phyloP scores from a whole-genome alignment of 2,888 invertebrate genomes.

The Pediacus dermestoides region DNA sequence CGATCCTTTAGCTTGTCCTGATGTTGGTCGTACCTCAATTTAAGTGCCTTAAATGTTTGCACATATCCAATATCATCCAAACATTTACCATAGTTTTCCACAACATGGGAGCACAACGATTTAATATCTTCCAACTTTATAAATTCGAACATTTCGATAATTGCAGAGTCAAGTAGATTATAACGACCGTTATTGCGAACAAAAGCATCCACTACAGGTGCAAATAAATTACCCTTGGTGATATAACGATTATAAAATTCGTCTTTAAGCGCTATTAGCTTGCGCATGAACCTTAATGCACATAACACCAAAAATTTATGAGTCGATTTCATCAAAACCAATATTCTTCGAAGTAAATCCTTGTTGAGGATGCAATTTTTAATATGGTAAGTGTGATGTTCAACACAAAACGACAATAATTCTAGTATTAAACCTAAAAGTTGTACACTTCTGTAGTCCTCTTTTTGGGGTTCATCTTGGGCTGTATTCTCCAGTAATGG shows the following conservation, averaged over 20 bases:
- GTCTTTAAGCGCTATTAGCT: constrained; percentile 95
- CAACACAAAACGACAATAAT: constrained; percentile 95
- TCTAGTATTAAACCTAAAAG: constrained; percentile 91
- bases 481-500: constrained; percentile 92
- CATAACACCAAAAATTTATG: constrained; percentile 97
- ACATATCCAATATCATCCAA: constrained; percentile 96
- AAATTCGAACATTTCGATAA: constrained; percentile 98
- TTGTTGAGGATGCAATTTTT: constrained; percentile 97
- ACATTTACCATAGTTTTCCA: constrained; percentile 93
- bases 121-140: constrained; percentile 93
- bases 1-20: constrained; percentile 87
- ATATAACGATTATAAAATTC: constrained; percentile 98
- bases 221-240: constrained; percentile 89
- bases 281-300: constrained; percentile 94
- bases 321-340: constrained; percentile 93
- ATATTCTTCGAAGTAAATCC: constrained; percentile 90
- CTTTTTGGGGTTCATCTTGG: constrained; percentile 83
- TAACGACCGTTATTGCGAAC: constrained; percentile 95
- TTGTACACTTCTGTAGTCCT: constrained; percentile 97
- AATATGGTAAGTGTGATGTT: constrained; percentile 98
- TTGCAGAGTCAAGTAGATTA: constrained; percentile 97
- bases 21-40: constrained; percentile 85
- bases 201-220: constrained; percentile 94
- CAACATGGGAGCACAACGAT: constrained; percentile 86
- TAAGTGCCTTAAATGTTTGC: constrained; percentile 93